These are phyloP conservation scores for Azemiops feae DNA, from an alignment of 2,113 vertebrate species.

Conservation along the genomic window DNA sequence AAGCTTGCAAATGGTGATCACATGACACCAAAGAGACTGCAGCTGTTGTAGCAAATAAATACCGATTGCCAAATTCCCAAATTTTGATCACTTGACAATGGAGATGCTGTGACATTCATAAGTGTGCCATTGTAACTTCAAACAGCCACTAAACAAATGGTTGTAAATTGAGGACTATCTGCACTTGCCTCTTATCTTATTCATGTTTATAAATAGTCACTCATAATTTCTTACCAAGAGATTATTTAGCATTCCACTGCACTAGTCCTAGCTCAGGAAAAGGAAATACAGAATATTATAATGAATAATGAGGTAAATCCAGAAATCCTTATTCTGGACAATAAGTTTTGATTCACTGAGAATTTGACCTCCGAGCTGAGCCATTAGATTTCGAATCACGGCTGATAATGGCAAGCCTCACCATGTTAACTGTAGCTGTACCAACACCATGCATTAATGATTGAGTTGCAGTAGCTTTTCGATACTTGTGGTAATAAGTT, in stretches of 20 bases:
- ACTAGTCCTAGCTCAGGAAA: neutral
- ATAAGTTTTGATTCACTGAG: neutral
- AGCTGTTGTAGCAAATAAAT: neutral
- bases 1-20: neutral
- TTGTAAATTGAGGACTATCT: neutral
- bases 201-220: neutral
- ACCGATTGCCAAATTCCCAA: neutral
- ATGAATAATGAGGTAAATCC: neutral
- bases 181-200: neutral
- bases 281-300: neutral
- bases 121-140: neutral
- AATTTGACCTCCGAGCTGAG: neutral
- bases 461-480: neutral
- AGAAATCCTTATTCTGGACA: neutral
- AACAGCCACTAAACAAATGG: neutral
- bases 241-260: neutral
- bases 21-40: neutral
- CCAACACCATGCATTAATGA: neutral
- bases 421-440: neutral
- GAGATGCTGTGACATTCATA: neutral
- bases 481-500: neutral
- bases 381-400: neutral
- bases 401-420: neutral
- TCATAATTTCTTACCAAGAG: neutral
- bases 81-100: neutral